Percentiles rank a stretch among this genome's conserved stretches.
Evolutionary conservation across 1,140 invertebrate species (phyloP).

Genomic region (Homarus americanus): DNA sequence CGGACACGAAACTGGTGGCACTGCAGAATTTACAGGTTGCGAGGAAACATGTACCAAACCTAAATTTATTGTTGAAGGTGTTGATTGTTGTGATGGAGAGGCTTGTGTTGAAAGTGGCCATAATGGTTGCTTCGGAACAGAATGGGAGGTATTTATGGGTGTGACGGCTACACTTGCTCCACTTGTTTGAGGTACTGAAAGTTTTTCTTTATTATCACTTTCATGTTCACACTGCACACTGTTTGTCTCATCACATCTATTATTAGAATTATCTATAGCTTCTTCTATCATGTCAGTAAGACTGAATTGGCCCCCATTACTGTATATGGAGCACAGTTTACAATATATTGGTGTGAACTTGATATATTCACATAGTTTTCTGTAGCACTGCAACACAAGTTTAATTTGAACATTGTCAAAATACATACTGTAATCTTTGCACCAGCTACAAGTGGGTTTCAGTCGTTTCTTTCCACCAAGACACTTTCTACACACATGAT

Average conservation of each 20-base stretch:
- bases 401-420: constrained; percentile 89
- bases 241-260: constrained; percentile 58
- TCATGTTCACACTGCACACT: constrained; percentile 59
- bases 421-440: constrained; percentile 90
- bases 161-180: constrained; percentile 14
- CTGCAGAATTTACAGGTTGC: constrained; percentile 29
- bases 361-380: constrained; percentile 91
- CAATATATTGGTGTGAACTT: constrained; percentile 85
- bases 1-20: constrained; percentile 39
- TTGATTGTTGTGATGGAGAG: neutral
- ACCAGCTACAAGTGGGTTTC: constrained; percentile 90
- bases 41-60: constrained; percentile 43
- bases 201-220: constrained; percentile 57
- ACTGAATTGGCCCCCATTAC: constrained; percentile 76
- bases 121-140: constrained; percentile 4
- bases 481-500: constrained; percentile 90
- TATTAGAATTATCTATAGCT: constrained; percentile 77
- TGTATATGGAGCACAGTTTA: constrained; percentile 79
- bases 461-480: constrained; percentile 90
- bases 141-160: constrained; percentile 32
- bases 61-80: constrained; percentile 24
- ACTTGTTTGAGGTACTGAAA: constrained; percentile 47
- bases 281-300: constrained; percentile 78
- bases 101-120: constrained; percentile 18
- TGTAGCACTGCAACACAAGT: constrained; percentile 91